Evolutionary conservation across 2,888 invertebrate genomes (phyloP).

Genomic region (Clusia tigrina): DNA sequence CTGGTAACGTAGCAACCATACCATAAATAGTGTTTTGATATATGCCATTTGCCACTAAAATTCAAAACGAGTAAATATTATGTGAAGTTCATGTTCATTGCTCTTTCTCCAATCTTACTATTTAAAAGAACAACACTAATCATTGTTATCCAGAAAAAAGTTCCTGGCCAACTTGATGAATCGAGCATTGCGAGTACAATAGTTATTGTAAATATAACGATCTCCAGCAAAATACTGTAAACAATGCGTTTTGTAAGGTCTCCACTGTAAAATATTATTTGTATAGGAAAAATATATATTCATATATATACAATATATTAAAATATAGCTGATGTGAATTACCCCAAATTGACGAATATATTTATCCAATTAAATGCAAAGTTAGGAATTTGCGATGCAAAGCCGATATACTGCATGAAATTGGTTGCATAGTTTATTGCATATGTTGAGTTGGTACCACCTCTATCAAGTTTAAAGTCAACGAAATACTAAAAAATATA

Average conservation of each 20-base stretch:
- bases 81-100: too few relatives aligned
- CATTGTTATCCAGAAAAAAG: slow-evolving; percentile 91
- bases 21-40: slow-evolving; percentile 98
- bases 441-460: slow-evolving; percentile 67
- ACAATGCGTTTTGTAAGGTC: slow-evolving; percentile 88
- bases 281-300: too few relatives aligned
- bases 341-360: slow-evolving; percentile 88
- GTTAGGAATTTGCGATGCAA: slow-evolving; percentile 94
- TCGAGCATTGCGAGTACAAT: slow-evolving; percentile 90
- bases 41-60: slow-evolving; percentile 86
- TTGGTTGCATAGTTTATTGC: slow-evolving; percentile 70
- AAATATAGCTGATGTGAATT: slow-evolving; percentile 59
- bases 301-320: slow-evolving; percentile 18
- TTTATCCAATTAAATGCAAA: slow-evolving; percentile 93
- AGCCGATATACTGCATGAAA: slow-evolving; percentile 86
- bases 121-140: slow-evolving; percentile 82
- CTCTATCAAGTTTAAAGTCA: slow-evolving; percentile 82
- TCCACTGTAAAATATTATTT: slow-evolving; percentile 82
- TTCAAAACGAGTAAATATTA: too few relatives aligned
- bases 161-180: slow-evolving; percentile 75
- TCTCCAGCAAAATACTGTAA: slow-evolving; percentile 82
- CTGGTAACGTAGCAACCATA: slow-evolving; percentile 90
- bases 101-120: slow-evolving; percentile 73
- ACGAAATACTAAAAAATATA: slow-evolving; percentile 78
- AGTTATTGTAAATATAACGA: slow-evolving; percentile 84